Percentiles rank a stretch among this genome's conserved stretches.
Evolutionary conservation across 2,797 vertebrate genomes (phyloP).

Genomic region (Remorina albescens): DNA sequence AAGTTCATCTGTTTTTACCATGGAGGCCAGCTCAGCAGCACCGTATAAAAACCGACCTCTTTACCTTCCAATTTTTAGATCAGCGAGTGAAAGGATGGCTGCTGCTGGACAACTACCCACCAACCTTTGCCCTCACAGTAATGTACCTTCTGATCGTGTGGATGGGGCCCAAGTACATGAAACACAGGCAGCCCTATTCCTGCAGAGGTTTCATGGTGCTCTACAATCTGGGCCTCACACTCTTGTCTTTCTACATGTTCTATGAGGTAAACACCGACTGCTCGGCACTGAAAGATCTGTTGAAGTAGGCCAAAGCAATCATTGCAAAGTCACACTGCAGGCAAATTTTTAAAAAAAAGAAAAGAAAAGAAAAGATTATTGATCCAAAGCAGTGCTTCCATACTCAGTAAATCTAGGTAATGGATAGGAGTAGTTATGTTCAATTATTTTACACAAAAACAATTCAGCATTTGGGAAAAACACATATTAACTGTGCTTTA

Average conservation of each 20-base stretch:
- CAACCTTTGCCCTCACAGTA: conserved; percentile 90
- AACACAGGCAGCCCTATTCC: conserved; percentile 87
- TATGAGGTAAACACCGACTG: conserved; percentile 87
- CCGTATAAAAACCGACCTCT: background rate
- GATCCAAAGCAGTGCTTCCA: conserved; percentile 2
- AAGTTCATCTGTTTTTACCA: conserved; percentile 10
- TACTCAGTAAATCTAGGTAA: background rate
- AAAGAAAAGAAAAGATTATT: background rate
- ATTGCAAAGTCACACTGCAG: conserved; percentile 7
- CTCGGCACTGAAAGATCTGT: conserved; percentile 9
- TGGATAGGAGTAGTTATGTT: background rate
- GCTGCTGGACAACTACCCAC: conserved; percentile 92
- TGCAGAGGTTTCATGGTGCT: conserved; percentile 91
- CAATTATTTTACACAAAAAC: background rate
- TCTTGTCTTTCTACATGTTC: conserved; percentile 97
- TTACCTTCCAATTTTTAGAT: conserved; percentile 85
- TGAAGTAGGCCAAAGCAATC: conserved; percentile 37
- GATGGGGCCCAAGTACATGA: conserved; percentile 97
- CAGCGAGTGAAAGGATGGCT: conserved; percentile 93
- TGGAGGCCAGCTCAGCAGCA: conserved; percentile 4
- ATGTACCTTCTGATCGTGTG: conserved; percentile 95
- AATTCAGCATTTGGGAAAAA: background rate
- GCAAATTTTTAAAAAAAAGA: conserved; percentile 1
- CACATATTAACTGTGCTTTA: background rate
- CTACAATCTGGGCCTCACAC: conserved; percentile 93